Conservation (phyloP, 2,797 vertebrate genomes). For the Clarias laeviceps region DNA sequence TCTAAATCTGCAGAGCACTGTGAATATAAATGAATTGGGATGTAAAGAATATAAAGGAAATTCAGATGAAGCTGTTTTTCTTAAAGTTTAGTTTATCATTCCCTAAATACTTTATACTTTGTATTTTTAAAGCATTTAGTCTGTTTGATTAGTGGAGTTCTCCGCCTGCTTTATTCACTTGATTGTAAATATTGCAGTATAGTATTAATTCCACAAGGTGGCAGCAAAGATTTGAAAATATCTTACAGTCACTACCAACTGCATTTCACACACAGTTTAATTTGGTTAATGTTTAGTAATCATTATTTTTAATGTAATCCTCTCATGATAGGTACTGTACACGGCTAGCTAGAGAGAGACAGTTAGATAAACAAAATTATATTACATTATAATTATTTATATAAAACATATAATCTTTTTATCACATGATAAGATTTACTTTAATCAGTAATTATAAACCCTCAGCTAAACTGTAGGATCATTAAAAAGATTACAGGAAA, state of each 20-base stretch:
- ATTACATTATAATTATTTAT: background rate
- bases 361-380: background rate
- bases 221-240: slow-evolving; percentile 27
- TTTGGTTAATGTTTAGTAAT: background rate
- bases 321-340: background rate
- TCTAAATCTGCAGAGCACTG: background rate
- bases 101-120: background rate
- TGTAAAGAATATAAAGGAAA: background rate
- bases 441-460: background rate
- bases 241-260: background rate
- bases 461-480: background rate
- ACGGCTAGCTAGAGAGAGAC: background rate
- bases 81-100: background rate
- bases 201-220: slow-evolving; percentile 16
- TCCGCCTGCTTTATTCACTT: background rate
- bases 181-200: background rate
- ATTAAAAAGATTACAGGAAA: background rate
- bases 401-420: too few relatives aligned
- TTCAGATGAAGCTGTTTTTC: background rate
- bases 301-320: background rate
- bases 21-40: background rate
- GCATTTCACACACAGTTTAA: background rate
- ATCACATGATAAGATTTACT: background rate
- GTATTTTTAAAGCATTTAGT: background rate
- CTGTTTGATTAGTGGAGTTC: too few relatives aligned